A percentile compares a stretch with the other conserved stretches of the same genome.
Evolutionary conservation across 1,140 invertebrate genomes (phyloP).

Genomic region (Ctenoplectra terminalis): DNA sequence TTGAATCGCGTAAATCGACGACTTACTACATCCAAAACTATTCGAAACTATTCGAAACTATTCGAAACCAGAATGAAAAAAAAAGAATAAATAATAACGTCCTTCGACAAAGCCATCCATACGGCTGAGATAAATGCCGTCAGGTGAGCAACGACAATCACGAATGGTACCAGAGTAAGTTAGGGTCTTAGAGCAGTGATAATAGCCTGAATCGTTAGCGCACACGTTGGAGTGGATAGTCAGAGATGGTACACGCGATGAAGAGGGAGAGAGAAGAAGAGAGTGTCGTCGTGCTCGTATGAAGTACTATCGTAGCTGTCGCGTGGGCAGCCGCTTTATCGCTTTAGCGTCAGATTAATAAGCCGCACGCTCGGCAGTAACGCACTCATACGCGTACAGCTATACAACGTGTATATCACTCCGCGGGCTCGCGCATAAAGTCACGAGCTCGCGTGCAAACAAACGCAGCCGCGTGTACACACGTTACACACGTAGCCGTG

Average conservation of each 20-base stretch:
- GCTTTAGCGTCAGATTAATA: conserved; percentile 78
- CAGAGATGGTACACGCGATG: not conserved
- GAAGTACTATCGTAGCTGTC: conserved; percentile 75
- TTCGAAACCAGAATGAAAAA: too few species aligned
- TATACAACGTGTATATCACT: conserved; percentile 56
- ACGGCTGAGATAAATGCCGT: not conserved
- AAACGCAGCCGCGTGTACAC: conserved; percentile 31
- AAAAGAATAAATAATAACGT: too few species aligned
- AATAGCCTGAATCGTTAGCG: conserved; percentile 38
- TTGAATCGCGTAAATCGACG: too few species aligned
- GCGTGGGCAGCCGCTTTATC: conserved; percentile 74
- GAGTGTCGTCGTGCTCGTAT: conserved; percentile 61
- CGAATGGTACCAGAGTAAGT: not conserved
- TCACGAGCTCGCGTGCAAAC: conserved; percentile 40
- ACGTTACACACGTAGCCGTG: conserved; percentile 22
- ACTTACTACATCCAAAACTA: too few species aligned
- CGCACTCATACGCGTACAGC: conserved; percentile 25
- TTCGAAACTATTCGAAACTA: too few species aligned
- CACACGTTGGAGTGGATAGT: conserved; percentile 7
- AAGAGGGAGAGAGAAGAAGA: not conserved
- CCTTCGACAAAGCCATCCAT: accelerated
- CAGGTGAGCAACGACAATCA: not conserved
- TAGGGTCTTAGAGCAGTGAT: conserved; percentile 25
- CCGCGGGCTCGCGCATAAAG: conserved; percentile 46
- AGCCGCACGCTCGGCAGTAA: conserved; percentile 68